Conservation (phyloP, 37 sponge, comb jelly and placozoan genomes). For the Hexactinellida sp. region DNA sequence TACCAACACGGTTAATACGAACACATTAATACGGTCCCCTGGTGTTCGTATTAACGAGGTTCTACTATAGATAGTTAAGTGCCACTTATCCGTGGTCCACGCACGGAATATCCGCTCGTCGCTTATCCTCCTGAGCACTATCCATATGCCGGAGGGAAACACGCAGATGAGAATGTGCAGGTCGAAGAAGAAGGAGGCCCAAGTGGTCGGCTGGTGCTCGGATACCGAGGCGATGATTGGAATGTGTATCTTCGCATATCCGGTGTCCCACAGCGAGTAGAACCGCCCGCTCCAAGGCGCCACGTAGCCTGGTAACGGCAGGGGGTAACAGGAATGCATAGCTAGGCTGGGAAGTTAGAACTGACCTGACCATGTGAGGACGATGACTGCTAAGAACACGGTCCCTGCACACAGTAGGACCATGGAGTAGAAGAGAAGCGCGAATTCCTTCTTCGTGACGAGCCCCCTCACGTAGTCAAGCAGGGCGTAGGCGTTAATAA, state of each 20-base stretch:
- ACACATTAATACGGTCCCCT: no score
- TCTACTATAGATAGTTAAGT: no score
- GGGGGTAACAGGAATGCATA: not conserved
- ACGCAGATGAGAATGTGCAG: constrained; percentile 88
- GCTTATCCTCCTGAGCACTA: constrained; percentile 74
- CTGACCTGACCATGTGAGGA: constrained; percentile 48
- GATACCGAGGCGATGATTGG: constrained; percentile 98
- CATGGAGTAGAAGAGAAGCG: constrained; percentile 34
- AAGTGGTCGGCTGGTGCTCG: constrained; percentile 98
- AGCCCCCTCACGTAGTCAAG: constrained; percentile 48
- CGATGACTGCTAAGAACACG: constrained; percentile 72
- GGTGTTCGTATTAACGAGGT: no score
- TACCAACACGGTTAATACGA: no score
- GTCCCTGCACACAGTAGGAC: constrained; percentile 45
- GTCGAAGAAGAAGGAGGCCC: constrained; percentile 99
- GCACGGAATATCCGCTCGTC: constrained; percentile 83
- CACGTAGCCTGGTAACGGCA: constrained; percentile 49
- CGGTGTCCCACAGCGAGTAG: constrained; percentile 96
- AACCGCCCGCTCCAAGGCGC: constrained; percentile 99
- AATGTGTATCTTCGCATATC: constrained; percentile 99
- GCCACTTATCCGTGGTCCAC: constrained; percentile 6
- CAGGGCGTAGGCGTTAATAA: constrained; percentile 45
- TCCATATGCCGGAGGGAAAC: constrained; percentile 96
- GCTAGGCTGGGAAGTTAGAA: not conserved
- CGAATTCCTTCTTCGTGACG: constrained; percentile 49